Base-by-base conservation (phyloP, 1,140 invertebrate genomes). In the Nasonia longicornis region DNA sequence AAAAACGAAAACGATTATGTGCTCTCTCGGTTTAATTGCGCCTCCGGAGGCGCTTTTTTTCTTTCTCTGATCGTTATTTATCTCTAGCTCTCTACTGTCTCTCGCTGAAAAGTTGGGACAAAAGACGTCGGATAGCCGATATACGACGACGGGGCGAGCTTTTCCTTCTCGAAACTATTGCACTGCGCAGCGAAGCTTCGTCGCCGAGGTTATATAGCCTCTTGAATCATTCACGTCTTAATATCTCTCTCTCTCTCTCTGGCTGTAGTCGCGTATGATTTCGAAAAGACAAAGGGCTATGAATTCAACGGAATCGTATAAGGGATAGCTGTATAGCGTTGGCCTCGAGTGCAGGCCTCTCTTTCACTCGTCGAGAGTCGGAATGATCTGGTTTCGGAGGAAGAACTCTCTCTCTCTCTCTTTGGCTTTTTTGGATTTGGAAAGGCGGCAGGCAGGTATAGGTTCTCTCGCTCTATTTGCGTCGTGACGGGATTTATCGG, bases 201-300 rank as follows among this genome's bases (percentile, higher is more conserved):
- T 3, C 29, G 20, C 11, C 45, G 48, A 78, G 16, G 45, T 70
- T 58, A 52, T 20, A 52, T 10, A 22, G 63, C 16, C 26, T 20
- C 66, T 58, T 71, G 8, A 58, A 78, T 48, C 29, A 71, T 70
- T 78, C 31, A 70, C 76, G 48, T 20, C 38, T 42, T 79, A n/a
- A 20, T 14, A 0, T 12, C 29, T 45, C 2, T 1, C 45, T 45
- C 2, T 1, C 45, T 69, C 58, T 26, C 22, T 66, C 12, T 26
- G 26, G 26, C 26, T 16, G 10, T 45, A n/a, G 38, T 48, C 35
- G 35, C 12, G 42, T 52, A 29, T 29, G 14, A 16, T 35, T 35
- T n/a, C 10, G 48, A 14, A 52, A 20, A 58, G 52, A 58, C 52
- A 58, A 58, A 58, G 52, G 20, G 52, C 20, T 4, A 7, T 58